Conservation (phyloP, 2,797 vertebrate genomes). For the Clarias laeviceps region DNA sequence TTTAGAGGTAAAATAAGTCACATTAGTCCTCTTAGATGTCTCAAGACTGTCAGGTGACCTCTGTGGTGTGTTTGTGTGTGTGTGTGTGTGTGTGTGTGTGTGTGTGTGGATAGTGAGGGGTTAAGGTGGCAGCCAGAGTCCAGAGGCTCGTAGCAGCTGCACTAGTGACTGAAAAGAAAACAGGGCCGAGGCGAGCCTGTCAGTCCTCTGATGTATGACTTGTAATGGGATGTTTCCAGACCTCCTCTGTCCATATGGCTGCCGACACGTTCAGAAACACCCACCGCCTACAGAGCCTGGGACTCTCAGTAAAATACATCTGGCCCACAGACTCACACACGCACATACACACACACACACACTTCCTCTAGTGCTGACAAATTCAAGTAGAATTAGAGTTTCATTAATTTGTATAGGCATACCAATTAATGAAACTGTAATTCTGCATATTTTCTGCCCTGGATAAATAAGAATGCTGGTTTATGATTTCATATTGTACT, state of each 20-base stretch:
- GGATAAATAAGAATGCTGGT: conserved; percentile 2
- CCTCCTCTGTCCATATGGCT: conserved; percentile 84
- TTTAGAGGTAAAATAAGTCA: not conserved
- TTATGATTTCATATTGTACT: conserved; percentile 16
- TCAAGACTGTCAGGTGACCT: not conserved
- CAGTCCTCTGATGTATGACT: conserved; percentile 88
- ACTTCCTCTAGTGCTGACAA: conserved; percentile 22
- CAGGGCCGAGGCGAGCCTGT: conserved; percentile 83
- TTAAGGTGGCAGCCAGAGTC: conserved; percentile 55
- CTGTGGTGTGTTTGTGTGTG: conserved; percentile 14
- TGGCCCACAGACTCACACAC: conserved; percentile 66
- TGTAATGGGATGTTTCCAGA: conserved; percentile 94
- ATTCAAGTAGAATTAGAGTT: conserved; percentile 9
- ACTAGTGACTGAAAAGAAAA: conserved; percentile 91
- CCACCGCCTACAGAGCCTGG: conserved; percentile 76
- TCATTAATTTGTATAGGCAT: conserved; percentile 10
- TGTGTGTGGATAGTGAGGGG: conserved; percentile 43
- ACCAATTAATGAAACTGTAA: no score
- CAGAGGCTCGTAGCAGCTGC: conserved; percentile 81
- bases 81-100: conserved; percentile 44
- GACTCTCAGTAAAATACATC: conserved; percentile 80
- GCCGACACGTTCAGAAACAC: conserved; percentile 83
- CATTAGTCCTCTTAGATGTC: not conserved
- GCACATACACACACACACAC: conserved; percentile 37
- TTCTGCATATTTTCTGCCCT: not conserved